phyloP scores from a whole-genome alignment of 2,888 invertebrate species.

The Philereme vetulata region DNA sequence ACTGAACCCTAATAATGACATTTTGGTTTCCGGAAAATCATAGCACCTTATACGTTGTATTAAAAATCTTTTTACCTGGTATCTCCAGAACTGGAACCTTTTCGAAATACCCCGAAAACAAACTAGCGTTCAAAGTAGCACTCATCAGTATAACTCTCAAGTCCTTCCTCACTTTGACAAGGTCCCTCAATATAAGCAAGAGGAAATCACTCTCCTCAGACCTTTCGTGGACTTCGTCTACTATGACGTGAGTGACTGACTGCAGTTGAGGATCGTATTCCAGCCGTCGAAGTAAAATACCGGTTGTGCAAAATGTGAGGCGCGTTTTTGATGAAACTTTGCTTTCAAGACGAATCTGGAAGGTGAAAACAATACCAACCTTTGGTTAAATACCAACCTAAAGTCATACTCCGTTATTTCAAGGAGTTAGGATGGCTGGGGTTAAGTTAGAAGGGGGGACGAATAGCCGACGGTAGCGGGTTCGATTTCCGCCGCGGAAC shows the following conservation, averaged over 20 bases:
- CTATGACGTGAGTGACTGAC: slow-evolving; percentile 92
- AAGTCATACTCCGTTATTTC: no score
- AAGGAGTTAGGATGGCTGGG: no score
- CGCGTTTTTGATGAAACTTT: slow-evolving; percentile 91
- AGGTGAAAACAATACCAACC: neutral
- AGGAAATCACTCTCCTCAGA: slow-evolving; percentile 96
- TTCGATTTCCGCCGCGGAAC: no score
- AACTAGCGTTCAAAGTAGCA: slow-evolving; percentile 93
- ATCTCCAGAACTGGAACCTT: slow-evolving; percentile 91
- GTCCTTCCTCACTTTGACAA: slow-evolving; percentile 88
- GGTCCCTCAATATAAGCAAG: slow-evolving; percentile 90
- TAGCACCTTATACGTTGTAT: no score
- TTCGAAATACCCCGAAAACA: slow-evolving; percentile 93
- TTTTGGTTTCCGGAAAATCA: no score
- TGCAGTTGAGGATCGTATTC: slow-evolving; percentile 90
- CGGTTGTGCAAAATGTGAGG: slow-evolving; percentile 96
- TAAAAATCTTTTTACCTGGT: slow-evolving; percentile 80
- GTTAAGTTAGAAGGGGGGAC: no score
- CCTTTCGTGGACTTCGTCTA: slow-evolving; percentile 97
- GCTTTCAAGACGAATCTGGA: slow-evolving; percentile 91
- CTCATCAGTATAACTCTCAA: slow-evolving; percentile 96
- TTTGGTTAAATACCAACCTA: neutral
- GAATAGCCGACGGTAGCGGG: no score
- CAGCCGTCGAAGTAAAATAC: slow-evolving; percentile 92
- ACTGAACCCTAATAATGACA: no score